Percentiles rank a stretch among this genome's conserved stretches.
Evolutionary conservation across 2,113 vertebrate genomes (phyloP).

Genomic region (Spermophilus dauricus): DNA sequence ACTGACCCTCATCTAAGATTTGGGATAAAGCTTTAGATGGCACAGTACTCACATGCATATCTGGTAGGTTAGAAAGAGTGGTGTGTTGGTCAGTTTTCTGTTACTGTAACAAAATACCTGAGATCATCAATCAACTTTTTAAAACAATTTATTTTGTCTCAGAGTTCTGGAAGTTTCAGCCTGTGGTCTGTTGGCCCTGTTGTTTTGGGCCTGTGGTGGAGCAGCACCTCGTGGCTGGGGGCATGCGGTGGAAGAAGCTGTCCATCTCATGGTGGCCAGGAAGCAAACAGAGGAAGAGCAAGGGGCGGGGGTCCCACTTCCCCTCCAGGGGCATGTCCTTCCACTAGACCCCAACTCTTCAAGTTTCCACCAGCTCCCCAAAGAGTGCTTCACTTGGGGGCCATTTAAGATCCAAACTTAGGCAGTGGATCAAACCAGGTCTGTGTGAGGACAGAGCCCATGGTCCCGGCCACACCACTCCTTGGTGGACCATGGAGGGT

Average conservation of each 20-base stretch:
- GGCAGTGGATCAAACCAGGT: neutral
- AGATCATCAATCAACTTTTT: neutral
- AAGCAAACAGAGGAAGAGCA: neutral
- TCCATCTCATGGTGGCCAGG: neutral
- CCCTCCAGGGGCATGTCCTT: neutral
- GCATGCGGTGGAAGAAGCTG: neutral
- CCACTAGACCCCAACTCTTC: neutral
- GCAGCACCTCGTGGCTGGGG: neutral
- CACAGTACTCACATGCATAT: fast-evolving
- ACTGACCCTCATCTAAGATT: neutral
- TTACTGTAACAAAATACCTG: neutral
- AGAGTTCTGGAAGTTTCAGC: neutral
- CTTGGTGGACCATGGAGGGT: no score
- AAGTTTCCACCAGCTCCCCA: no score
- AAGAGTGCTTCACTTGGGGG: neutral
- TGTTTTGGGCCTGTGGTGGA: neutral
- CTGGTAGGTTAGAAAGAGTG: neutral
- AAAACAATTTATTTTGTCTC: neutral
- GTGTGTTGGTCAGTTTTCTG: neutral
- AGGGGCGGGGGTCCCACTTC: neutral
- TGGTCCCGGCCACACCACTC: neutral
- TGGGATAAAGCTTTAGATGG: neutral
- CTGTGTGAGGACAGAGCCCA: neutral
- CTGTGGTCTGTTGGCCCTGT: neutral
- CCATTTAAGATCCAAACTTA: no score